These are phyloP conservation scores for Gerris lacustris DNA, from an alignment of 2,888 invertebrate species.

Conservation along the genomic window DNA sequence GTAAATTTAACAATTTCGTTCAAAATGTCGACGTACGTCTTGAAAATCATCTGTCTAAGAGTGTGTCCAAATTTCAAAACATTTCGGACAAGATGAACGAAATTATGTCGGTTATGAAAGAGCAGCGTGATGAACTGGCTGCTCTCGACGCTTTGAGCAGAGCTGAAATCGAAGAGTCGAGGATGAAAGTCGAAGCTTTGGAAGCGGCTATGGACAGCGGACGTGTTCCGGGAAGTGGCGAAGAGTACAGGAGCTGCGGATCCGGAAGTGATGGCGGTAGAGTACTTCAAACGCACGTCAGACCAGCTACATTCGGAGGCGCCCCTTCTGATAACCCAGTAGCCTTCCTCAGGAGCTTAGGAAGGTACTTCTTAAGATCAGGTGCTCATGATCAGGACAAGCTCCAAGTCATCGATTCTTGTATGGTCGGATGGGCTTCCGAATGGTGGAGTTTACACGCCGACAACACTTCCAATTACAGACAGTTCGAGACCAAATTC, in stretches of 20 bases:
- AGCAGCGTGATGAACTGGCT: not conserved
- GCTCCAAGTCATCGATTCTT: not conserved
- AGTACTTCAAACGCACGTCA: not conserved
- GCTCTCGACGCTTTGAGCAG: not conserved
- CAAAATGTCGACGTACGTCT: not conserved
- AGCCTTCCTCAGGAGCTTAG: not conserved
- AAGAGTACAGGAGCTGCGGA: not conserved
- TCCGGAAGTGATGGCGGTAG: not conserved
- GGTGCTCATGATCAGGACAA: not conserved
- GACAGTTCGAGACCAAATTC: not conserved
- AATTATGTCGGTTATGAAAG: not conserved
- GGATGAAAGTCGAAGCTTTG: not conserved
- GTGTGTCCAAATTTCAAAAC: not conserved
- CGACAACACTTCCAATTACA: not conserved
- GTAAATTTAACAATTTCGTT: not conserved
- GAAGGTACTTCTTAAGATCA: not conserved
- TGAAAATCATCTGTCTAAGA: not conserved
- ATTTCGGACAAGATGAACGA: not conserved
- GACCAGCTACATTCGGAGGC: not conserved
- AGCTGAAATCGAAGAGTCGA: not conserved
- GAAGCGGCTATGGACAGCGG: not conserved
- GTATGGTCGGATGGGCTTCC: not conserved
- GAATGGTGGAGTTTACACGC: conserved; percentile 1
- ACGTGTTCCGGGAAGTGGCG: not conserved
- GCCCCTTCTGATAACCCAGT: not conserved